A percentile compares a stretch with the other conserved stretches of the same genome.
These are phyloP conservation scores for Zophobas morio DNA, from an alignment of 1,140 invertebrate genomes.

Conservation along the genomic window DNA sequence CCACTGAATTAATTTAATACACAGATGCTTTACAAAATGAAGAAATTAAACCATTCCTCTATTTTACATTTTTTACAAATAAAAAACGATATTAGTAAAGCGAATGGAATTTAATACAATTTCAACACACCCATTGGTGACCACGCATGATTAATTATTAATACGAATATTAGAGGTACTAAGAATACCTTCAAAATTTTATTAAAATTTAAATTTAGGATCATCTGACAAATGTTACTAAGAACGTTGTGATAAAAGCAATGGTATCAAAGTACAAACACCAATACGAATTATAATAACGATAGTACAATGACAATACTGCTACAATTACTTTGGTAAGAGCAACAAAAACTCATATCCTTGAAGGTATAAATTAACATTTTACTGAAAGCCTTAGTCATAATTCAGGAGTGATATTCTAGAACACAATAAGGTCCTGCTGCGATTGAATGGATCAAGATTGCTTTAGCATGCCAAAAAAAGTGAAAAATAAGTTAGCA, in stretches of 20 bases:
- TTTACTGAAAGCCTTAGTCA: constrained; percentile 19
- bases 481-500: no score
- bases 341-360: neutral
- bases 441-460: neutral
- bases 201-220: neutral
- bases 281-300: no score
- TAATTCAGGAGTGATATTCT: constrained; percentile 11
- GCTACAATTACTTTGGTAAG: no score
- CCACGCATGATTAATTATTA: constrained; percentile 7
- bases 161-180: neutral
- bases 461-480: no score
- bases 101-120: neutral
- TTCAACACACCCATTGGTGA: neutral
- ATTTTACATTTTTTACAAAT: no score
- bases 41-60: no score
- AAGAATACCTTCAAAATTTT: neutral
- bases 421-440: neutral
- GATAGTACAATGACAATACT: no score
- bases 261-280: no score
- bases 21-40: no score
- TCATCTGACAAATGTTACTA: no score
- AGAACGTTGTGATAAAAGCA: no score
- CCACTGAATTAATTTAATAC: no score
- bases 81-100: neutral
- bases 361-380: constrained; percentile 28